These are phyloP conservation scores for Heteronetta atricapilla DNA, from an alignment of 2,113 vertebrate species.

Conservation along the genomic window DNA sequence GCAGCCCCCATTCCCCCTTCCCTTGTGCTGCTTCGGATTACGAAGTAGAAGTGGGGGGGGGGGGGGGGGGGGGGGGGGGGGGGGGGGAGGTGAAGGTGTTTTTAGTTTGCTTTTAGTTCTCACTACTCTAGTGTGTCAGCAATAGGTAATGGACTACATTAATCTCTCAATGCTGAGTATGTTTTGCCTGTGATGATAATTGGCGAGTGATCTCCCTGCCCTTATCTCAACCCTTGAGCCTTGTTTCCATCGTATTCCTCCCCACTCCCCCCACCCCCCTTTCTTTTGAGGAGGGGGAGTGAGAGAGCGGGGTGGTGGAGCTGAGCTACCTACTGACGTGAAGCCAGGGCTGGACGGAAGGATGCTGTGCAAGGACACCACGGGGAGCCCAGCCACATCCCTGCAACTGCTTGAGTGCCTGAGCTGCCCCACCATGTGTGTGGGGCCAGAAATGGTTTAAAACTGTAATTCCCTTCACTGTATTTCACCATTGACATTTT, in stretches of 20 bases:
- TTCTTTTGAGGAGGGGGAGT: background rate
- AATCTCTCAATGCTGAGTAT: background rate
- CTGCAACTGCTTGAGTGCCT: background rate
- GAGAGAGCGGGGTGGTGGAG: background rate
- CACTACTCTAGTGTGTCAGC: background rate
- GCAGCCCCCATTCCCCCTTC: background rate
- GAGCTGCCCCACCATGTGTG: accelerated
- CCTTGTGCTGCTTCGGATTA: too few species aligned
- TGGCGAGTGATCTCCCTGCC: background rate
- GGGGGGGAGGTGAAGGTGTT: background rate
- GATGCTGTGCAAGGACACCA: accelerated
- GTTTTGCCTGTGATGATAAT: background rate
- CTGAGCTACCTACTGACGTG: background rate
- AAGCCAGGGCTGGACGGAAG: background rate
- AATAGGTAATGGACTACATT: background rate
- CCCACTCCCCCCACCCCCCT: background rate
- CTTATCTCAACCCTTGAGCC: background rate
- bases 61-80: background rate
- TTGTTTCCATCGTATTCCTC: background rate
- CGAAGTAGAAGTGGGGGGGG: background rate
- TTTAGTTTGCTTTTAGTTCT: background rate
- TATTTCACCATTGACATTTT: slow-evolving; percentile 2
- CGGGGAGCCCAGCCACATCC: accelerated
- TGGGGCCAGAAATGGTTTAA: background rate
- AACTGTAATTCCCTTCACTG: background rate